Conservation (phyloP, 2,797 vertebrate species). For the Podarcis siculus region DNA sequence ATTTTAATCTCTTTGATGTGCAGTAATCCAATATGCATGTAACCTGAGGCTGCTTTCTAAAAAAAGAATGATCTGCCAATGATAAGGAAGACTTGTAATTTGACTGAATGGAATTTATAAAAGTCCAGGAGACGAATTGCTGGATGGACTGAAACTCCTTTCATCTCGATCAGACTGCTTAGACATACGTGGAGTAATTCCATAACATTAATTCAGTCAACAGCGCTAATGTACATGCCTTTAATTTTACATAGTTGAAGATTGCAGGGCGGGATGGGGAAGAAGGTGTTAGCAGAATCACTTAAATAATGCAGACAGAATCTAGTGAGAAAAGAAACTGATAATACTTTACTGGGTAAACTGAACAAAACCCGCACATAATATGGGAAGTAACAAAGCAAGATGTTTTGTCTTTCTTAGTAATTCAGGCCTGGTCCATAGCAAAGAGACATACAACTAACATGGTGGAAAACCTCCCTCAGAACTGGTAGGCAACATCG, state of each 20-base stretch:
- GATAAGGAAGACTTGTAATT: slow-evolving; percentile 72
- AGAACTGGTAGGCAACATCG: too few relatives aligned
- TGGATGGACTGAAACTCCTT: slow-evolving; percentile 64
- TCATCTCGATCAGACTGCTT: slow-evolving; percentile 68
- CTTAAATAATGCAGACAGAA: too few relatives aligned
- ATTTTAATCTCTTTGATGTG: slow-evolving; percentile 79
- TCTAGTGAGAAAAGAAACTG: too few relatives aligned
- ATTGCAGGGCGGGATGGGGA: background rate
- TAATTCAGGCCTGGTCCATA: too few relatives aligned
- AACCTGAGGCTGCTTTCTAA: slow-evolving; percentile 75
- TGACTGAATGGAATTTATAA: slow-evolving; percentile 59
- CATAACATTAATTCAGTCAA: slow-evolving; percentile 44
- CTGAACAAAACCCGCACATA: too few relatives aligned
- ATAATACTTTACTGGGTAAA: too few relatives aligned
- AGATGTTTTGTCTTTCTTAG: too few relatives aligned
- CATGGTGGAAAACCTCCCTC: too few relatives aligned
- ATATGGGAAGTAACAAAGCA: too few relatives aligned
- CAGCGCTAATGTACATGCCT: slow-evolving; percentile 31
- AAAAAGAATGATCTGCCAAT: slow-evolving; percentile 74
- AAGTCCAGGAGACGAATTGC: slow-evolving; percentile 60
- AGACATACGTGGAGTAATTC: slow-evolving; percentile 48
- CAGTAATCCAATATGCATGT: slow-evolving; percentile 77
- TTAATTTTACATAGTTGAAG: slow-evolving; percentile 14
- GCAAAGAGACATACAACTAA: too few relatives aligned
- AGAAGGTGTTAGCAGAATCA: too few relatives aligned